A percentile compares a stretch with the other conserved stretches of the same genome.
Evolutionary conservation across 2,888 invertebrate genomes (phyloP).

Genomic region (Platycnemis pennipes): DNA sequence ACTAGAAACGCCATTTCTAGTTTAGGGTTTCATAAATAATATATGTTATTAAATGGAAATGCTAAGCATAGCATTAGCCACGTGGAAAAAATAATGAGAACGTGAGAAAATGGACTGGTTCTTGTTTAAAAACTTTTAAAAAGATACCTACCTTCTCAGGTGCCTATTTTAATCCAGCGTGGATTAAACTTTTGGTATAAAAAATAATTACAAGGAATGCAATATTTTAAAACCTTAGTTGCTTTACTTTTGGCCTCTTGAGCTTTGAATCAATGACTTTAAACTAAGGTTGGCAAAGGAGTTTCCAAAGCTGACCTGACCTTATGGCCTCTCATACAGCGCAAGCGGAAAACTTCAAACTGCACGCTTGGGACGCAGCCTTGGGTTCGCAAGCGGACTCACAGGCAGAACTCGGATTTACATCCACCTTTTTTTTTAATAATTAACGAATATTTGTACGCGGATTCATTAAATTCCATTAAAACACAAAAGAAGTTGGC

Average conservation of each 20-base stretch:
- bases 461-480: slow-evolving; percentile 3
- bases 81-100: too few relatives aligned
- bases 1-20: too few relatives aligned
- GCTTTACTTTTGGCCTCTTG: not conserved
- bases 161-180: too few relatives aligned
- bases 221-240: too few relatives aligned
- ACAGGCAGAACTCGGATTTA: not conserved
- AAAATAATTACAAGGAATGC: too few relatives aligned
- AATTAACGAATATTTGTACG: not conserved
- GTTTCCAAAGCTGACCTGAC: not conserved
- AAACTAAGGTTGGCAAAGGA: not conserved
- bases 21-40: too few relatives aligned
- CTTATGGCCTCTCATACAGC: not conserved
- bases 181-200: too few relatives aligned
- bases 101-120: too few relatives aligned
- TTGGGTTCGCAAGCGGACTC: not conserved
- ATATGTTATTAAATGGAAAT: too few relatives aligned
- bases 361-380: not conserved
- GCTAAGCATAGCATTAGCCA: too few relatives aligned
- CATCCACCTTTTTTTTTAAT: not conserved
- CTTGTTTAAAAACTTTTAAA: too few relatives aligned
- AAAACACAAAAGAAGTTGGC: not conserved
- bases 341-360: not conserved
- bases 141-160: too few relatives aligned
- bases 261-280: not conserved